Base-by-base conservation (phyloP, 2,113 vertebrate species). In the Empidonax alnorum region DNA sequence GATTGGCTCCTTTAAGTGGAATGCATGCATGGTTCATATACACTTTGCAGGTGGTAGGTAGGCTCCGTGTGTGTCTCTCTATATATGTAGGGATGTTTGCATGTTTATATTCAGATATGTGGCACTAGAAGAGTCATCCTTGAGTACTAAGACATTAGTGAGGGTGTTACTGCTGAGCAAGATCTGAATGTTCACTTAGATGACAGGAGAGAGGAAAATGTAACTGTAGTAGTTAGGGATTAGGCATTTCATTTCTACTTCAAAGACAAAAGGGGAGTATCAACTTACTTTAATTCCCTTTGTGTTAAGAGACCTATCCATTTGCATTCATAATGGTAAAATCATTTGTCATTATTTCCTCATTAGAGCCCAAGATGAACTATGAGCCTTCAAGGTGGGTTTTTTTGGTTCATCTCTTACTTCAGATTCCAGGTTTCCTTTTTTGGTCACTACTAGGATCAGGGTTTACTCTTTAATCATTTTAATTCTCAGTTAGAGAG, bases 121-220 rank as follows among this genome's bases (percentile, higher is more conserved):
- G 94, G 97, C 95, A 96, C 86, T 37, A 50, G 76, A 89, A 71
- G 75, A 78, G 68, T 31, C 68, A 52, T 89, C 69, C 69, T 59
- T 37, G 58, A 39, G 71, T 41, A 10, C 5, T 96, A 98, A 99
- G 97, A 99, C 96, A 1, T 98, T 98, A 35, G 96, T 98, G 90
- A 99, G 98, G 80, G 97, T 77, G 21, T 96, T 89, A 47, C 37
- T 62, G 33, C 25, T 44, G 63, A 63, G 33, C 46, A 42, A 22
- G 24, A 44, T 37, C 14, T 91, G 18, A 74, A 42, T 44, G 20
- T 63, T 63, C 16, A 30, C 24, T 39, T 50, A 52, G 41, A 31
- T 55, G 35, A 62, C 42, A 55, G 53, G 53, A 53, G 18, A 72
- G 24, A 6, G 12, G 50, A 65, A 58, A 58, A 82, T 20, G 30